Base-by-base conservation (phyloP, 2,888 invertebrate genomes). In the Litoditis marina region DNA sequence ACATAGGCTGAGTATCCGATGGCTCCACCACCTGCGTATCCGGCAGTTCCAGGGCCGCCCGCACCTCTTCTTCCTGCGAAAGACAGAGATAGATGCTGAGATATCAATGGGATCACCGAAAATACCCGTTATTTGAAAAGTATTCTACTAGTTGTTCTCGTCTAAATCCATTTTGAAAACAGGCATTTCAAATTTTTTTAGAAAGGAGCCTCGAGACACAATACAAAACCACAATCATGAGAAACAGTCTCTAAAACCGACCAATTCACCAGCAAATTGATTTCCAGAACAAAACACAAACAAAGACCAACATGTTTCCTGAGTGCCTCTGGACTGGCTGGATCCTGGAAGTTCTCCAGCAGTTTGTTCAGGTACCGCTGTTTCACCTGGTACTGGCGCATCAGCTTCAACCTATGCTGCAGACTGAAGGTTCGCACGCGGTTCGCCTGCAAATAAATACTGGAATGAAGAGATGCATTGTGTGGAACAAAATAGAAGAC, bases 311-410 rank as follows among this genome's bases (percentile, higher is more conserved):
- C 79, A 59, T 76, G 72, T 58, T 75, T 71, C 25, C 68, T 52
- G 28, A 78, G 68, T 3, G 66, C 71, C 27, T 79, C 77, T n/a
- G 71, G 68, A 53, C 72, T 70, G 36, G 73, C 68, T 25, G 67
- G 54, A 6, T 73, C 75, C 32, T 70, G 76, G 59, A 80, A 69
- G 30, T 74, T 73, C 58, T 80, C 80, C 42, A 82, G 68, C 50
- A 82, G 63, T 42, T 78, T 78, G 68, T 82, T 82, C 49, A 82
- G 64, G 60, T 81, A 78, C n/a, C 69, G 55, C 49, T 74, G 75
- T 51, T 75, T 77, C 60, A 76, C 72, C 63, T 82, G 79, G 71
- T 81, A 82, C 67, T 83, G 83, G 30, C 80, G 60, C 79, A 81
- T 78, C 60, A 83, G 59, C 52, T 80, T 79, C 60, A 83, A 72